A percentile compares a stretch with the other conserved stretches of the same genome.
Conservation (phyloP, 2,888 invertebrate species). For the Empis stercorea region DNA sequence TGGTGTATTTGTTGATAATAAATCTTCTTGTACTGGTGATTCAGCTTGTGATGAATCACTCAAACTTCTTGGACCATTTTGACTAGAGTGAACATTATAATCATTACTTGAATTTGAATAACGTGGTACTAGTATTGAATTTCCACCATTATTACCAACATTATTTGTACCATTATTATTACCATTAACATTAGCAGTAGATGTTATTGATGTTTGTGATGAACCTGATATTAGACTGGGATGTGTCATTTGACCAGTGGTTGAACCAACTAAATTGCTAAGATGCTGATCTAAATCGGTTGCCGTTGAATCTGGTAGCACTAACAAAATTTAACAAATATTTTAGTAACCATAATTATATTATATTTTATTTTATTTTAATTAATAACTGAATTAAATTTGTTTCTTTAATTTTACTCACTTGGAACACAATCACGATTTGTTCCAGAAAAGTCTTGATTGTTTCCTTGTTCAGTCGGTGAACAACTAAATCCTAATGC, state of each 20-base stretch:
- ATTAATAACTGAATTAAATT: neutral
- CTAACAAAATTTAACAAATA: too few relatives aligned
- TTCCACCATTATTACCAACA: conserved; percentile 15
- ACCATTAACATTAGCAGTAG: conserved; percentile 23
- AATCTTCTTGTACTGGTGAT: conserved; percentile 69
- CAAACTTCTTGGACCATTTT: conserved; percentile 59
- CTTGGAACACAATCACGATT: conserved; percentile 42
- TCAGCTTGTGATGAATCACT: conserved; percentile 75
- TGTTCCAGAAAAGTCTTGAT: conserved; percentile 45
- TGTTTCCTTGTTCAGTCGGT: conserved; percentile 47
- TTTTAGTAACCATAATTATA: too few relatives aligned
- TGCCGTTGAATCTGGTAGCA: conserved; percentile 66
- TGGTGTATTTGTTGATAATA: conserved; percentile 51
- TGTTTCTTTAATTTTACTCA: conserved; percentile 19
- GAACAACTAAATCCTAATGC: conserved; percentile 58
- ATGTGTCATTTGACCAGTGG: conserved; percentile 38
- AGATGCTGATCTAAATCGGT: conserved; percentile 62
- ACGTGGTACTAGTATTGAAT: conserved; percentile 49
- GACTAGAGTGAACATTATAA: conserved; percentile 42
- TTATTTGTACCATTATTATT: neutral
- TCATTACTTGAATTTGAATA: conserved; percentile 51
- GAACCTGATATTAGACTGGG: conserved; percentile 38
- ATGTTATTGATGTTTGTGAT: conserved; percentile 35
- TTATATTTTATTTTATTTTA: too few relatives aligned
- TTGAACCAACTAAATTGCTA: conserved; percentile 47